A percentile compares a stretch with the other conserved stretches of the same genome.
Conservation (phyloP, 1,140 invertebrate species). For the Drosophila triauraria region DNA sequence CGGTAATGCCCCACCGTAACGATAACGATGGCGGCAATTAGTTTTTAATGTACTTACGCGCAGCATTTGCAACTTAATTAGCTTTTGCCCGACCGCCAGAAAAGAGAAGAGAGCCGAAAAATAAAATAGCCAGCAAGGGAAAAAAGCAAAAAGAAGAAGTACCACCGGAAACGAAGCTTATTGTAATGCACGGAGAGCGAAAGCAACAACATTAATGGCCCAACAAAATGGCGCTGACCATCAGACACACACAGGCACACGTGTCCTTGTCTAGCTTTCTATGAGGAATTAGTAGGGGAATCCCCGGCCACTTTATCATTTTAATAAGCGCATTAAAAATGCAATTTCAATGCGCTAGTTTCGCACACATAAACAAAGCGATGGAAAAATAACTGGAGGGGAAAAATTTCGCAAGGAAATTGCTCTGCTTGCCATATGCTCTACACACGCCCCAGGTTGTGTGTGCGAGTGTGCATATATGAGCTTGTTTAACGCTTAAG, state of each 20-base stretch:
- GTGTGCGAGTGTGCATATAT: constrained; percentile 24
- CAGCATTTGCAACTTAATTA: constrained; percentile 80
- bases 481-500: constrained; percentile 41
- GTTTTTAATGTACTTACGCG: constrained; percentile 70
- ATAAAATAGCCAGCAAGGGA: constrained; percentile 7
- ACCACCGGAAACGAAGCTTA: constrained; percentile 26
- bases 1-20: constrained; percentile 53
- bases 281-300: constrained; percentile 34
- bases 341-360: constrained; percentile 67
- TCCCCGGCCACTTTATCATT: constrained; percentile 57
- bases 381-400: constrained; percentile 5
- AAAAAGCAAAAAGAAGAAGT: neutral
- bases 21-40: constrained; percentile 69
- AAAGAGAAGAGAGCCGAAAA: constrained; percentile 15
- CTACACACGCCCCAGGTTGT: constrained; percentile 6
- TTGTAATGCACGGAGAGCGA: constrained; percentile 51
- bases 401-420: constrained; percentile 15
- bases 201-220: constrained; percentile 54
- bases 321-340: constrained; percentile 69
- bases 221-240: constrained; percentile 47
- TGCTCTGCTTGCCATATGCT: constrained; percentile 32
- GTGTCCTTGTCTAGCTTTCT: constrained; percentile 33
- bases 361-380: constrained; percentile 52
- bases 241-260: constrained; percentile 16
- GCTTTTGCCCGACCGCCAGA: constrained; percentile 40